phyloP scores from a whole-genome alignment of 2,888 invertebrate genomes.

The Scrobipalpa atriplicella region DNA sequence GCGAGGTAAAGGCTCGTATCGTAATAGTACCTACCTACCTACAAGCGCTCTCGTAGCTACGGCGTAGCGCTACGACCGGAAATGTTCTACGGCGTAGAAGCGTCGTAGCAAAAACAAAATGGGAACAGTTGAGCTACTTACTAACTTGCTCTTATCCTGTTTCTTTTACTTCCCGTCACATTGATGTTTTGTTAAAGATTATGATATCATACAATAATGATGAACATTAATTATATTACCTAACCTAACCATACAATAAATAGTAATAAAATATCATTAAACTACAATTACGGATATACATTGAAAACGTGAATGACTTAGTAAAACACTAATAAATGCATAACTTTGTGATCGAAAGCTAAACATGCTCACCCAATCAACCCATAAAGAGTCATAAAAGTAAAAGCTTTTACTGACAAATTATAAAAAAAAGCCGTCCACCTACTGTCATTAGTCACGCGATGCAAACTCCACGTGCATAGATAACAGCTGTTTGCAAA shows the following conservation, averaged over 20 bases:
- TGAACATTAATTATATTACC: too few relatives aligned
- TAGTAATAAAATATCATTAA: too few relatives aligned
- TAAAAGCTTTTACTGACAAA: conserved; percentile 18
- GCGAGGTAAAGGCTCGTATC: background rate
- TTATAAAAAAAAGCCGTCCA: conserved; percentile 1
- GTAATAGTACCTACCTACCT: background rate
- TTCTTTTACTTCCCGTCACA: too few relatives aligned
- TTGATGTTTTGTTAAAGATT: too few relatives aligned
- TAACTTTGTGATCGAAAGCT: too few relatives aligned
- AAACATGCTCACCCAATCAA: too few relatives aligned
- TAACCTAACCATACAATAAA: too few relatives aligned
- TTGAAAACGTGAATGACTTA: too few relatives aligned
- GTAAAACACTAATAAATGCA: too few relatives aligned
- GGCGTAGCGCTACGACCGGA: background rate
- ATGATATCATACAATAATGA: too few relatives aligned
- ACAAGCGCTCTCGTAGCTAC: background rate
- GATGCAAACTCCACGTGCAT: conserved; percentile 19
- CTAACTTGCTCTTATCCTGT: background rate
- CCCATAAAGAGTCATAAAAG: background rate
- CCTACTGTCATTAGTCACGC: conserved; percentile 21
- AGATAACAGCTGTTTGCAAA: conserved; percentile 20
- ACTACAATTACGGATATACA: too few relatives aligned
- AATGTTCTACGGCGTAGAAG: too few relatives aligned
- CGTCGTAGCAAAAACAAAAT: background rate
- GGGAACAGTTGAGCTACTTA: background rate